Evolutionary conservation across 2,113 vertebrate species (phyloP), one percentile per base, ranked within the genome.

Genomic region (Choloepus hoffmanni): DNA sequence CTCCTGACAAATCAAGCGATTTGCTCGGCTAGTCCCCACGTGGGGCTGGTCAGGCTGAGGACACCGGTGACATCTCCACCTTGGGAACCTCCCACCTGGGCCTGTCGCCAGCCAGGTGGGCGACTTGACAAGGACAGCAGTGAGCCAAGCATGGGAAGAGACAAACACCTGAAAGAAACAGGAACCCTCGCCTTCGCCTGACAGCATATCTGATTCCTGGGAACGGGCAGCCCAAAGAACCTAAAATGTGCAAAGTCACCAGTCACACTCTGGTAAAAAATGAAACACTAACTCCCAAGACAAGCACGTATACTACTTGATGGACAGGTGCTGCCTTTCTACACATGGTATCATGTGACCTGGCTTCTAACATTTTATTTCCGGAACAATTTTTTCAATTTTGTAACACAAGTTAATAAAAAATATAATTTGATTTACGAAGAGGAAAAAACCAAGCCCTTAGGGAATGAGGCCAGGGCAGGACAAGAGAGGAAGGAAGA

Each of bases 151-250:
- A 60, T 14, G 40, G 62, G 53, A 92, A 67, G 6, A 96, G 33
- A 83, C 58, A 36, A 85, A 85, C 40, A 78, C 0, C 11, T 53
- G 5, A 48, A 26, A 30, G 16, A 26, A 40, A 70, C 53, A 55
- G 1, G 14, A 23, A 30, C 13, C 55, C 55, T 6, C 4, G 18
- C 55, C 18, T 58, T 18, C 18, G 5, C 55, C 18, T 58, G 19
- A 4, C 53, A 74, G 76, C n/a, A 81, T 62, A 84, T 62, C 78
- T 94, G 74, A 85, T 83, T 83, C 36, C 77, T 6, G 85, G 50
- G 13, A 70, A 89, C 3, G 85, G 36, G 91, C 36, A 93, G 24
- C 24, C 82, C 87, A 94, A 96, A 48, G 76, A 92, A 89, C 15
- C 11, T 40, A 40, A 12, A 67, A 45, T 53, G 28, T 82, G 50